phyloP scores from a whole-genome alignment of 2,888 invertebrate genomes.

The Meliscaeva auricollis region DNA sequence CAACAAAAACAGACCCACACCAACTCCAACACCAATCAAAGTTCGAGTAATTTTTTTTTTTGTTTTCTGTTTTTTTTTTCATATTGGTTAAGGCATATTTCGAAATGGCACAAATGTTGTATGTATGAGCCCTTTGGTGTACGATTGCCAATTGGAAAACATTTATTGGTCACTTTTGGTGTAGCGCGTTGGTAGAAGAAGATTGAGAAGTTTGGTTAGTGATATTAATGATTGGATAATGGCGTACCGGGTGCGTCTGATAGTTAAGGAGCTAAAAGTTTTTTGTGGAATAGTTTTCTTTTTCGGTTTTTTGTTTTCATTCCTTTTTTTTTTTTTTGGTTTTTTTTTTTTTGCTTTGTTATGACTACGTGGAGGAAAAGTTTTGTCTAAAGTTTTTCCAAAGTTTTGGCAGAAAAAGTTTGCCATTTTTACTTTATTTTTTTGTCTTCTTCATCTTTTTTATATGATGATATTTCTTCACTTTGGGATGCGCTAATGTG shows the following conservation, averaged over 20 bases:
- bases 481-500: conserved; percentile 7
- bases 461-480: conserved; percentile 2
- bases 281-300: conserved; percentile 34
- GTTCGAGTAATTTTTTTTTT: background rate
- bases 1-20: background rate
- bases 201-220: conserved; percentile 49
- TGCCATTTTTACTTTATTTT: conserved; percentile 5
- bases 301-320: background rate
- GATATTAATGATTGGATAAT: conserved; percentile 60
- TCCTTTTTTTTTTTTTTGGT: background rate
- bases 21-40: no score
- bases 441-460: background rate
- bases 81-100: background rate
- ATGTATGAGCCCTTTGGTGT: conserved; percentile 22
- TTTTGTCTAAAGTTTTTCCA: conserved; percentile 56
- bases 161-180: conserved; percentile 62
- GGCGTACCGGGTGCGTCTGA: conserved; percentile 45
- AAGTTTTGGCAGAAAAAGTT: conserved; percentile 17
- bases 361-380: conserved; percentile 36
- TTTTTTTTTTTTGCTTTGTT: conserved; percentile 21
- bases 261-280: conserved; percentile 31
- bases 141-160: conserved; percentile 40
- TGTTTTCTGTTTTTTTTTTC: background rate
- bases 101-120: conserved; percentile 44
- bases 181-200: background rate